Base-by-base conservation (phyloP, 35 echinoderm and acorn worm species). In the Strongylocentrotus purpuratus region DNA sequence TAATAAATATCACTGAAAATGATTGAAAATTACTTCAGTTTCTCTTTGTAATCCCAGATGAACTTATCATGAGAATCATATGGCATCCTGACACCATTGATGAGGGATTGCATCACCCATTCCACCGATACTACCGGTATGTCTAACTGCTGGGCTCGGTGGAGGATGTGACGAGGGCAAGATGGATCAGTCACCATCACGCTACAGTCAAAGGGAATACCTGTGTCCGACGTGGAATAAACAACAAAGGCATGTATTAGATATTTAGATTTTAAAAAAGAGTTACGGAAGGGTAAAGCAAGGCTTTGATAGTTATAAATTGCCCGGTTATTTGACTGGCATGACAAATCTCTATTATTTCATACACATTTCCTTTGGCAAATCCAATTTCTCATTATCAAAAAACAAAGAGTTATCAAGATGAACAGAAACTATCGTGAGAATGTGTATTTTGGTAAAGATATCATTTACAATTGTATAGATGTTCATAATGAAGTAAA, bases 91-190 rank as follows among this genome's bases (percentile, higher is more conserved):
- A 60, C 88, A 4, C 98, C 97, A 86, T 97, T 99, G 47, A 99
- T 99, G 20, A 99, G 95, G 47, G 96, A 97, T 90, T 99, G 98
- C 18, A 97, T 97, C 25, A 97, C 94, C 98, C 98, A 99, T 71
- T 99, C 97, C 7, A 70, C 85, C 31, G 97, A 97, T 5, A 99
- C 98, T 14, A 97, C 91, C 2, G 98, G 97, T 8, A 99, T 95
- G 31, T 33, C 86, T 10, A 99, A 94, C 12, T 90, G 25, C 48
- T 94, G 50, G 18, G 96, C 97, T 33, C 90, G 61, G 41, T 92
- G 61, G 10, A 96, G 95, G 33, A 99, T 94, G n/a, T 92, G 85
- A 45, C 70, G 93, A 47, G 98, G 97, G 87, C 98, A 99, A 20
- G 97, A 94, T 15, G 94, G 91, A 87, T 99, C 98, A 9, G 98